Conservation (phyloP, 2,888 invertebrate species). For the Drosophila macrothrix region DNA sequence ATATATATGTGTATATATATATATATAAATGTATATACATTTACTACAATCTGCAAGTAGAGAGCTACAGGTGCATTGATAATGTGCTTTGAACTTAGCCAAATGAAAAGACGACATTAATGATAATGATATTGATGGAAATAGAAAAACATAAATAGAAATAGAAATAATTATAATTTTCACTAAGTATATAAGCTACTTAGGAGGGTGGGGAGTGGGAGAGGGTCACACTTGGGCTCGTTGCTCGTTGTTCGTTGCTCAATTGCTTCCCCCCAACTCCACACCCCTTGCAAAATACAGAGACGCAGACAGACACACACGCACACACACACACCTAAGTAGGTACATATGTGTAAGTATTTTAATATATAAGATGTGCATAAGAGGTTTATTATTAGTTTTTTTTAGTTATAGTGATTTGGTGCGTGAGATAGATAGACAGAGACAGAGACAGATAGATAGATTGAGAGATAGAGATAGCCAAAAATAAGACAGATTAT, state of each 20-base stretch:
- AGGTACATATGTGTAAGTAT: constrained; percentile 9
- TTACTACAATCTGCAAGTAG: constrained; percentile 13
- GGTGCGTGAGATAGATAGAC: constrained; percentile 27
- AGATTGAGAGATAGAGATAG: constrained; percentile 3
- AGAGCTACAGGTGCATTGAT: constrained; percentile 46
- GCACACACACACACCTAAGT: constrained; percentile 19
- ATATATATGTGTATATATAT: constrained; percentile 11
- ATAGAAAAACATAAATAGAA: not conserved
- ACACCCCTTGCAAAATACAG: constrained; percentile 1
- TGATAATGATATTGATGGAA: constrained; percentile 18
- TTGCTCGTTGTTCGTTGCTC: not conserved
- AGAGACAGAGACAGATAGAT: constrained; percentile 22
- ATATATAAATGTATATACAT: constrained; percentile 1
- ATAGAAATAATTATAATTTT: not conserved
- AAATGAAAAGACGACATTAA: constrained; percentile 41
- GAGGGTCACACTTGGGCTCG: not conserved
- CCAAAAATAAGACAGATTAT: constrained; percentile 12
- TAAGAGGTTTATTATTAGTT: constrained; percentile 6
- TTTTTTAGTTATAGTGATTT: constrained; percentile 20
- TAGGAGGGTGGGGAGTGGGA: not conserved
- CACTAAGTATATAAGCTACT: constrained; percentile 13
- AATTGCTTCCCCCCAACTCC: not conserved
- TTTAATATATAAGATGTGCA: constrained; percentile 4
- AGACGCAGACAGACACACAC: constrained; percentile 26
- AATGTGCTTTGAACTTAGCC: constrained; percentile 35